Evolutionary conservation across 2,113 vertebrate species (phyloP), one percentile per base, ranked within the genome.

Genomic region (Alosa alosa): DNA sequence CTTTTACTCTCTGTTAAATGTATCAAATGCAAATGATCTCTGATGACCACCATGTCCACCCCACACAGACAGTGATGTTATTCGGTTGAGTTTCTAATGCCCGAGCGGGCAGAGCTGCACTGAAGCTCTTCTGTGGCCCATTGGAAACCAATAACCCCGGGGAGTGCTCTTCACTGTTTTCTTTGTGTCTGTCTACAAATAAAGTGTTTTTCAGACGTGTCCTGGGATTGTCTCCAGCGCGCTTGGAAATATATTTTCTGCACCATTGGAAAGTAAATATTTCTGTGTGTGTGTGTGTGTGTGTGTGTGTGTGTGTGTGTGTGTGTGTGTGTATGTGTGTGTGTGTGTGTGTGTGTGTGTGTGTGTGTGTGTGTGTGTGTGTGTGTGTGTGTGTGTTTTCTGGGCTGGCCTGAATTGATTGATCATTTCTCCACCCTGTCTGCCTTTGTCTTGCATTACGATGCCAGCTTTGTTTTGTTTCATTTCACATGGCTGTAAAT

Each of bases 201-300:
- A 78, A 39, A 17, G 13, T 31, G 25, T 78, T 78, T 78, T 78
- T 72, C 64, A 72, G 31, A 39, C 36, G 13, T 36, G 72, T 39
- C 31, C 25, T 36, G 31, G 72, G 72, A 78, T 78, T 36, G 72
- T 78, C 72, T 68, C 60, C 64, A 25, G 64, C 25, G 25, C 64
- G 15, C 64, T 72, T 72, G 64, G 72, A 78, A 78, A 78, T 78
- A 72, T 36, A 72, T 78, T 36, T 78, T 78, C 25, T 36, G 72
- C 31, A 41, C 72, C 72, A 78, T 78, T 17, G 72, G 72, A 78
- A 78, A 78, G 72, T 78, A 36, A 36, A 36, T 78, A 78, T 78
- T 78, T 36, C n/a, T 72, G 0, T 72, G 0, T 72, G 0, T 72
- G n/a, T 72, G 22, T 64, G 22, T 64, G 22, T 64, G 22, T 64